Evolutionary conservation across 2,113 vertebrate genomes (phyloP), one percentile per base, ranked within the genome.

Genomic region (Scomber colias): DNA sequence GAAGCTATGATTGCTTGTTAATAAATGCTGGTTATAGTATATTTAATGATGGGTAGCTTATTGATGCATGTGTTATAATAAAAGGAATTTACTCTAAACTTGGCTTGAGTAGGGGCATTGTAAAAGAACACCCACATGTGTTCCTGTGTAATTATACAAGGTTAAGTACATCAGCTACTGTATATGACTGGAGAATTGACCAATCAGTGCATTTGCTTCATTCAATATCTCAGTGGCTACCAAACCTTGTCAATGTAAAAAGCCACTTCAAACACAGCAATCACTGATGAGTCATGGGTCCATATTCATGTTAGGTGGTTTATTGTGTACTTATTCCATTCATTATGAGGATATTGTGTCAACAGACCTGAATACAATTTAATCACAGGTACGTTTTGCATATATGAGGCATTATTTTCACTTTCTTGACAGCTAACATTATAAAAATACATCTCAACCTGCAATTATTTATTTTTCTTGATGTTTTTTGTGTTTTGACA

Each of bases 301-400:
- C 53, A 17, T 35, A 6, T 56, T 56, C 11, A 50, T 80, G 13
- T 67, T 77, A 56, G 21, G 6, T 9, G 16, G 19, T 62, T 30
- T 68, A 46, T 59, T 69, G 2, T 27, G 24, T 56, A 24, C 16
- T 19, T 60, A 16, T 71, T 71, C 24, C 31, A 71, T 15, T 77
- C 45, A 77, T 80, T 74, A 63, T 24, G 8, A 24, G 56, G 19
- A 2, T 9, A 77, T 61, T 8, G 16, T 54, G 44, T 84, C 5
- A 78, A 78, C 54, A 21, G 60, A 73, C 69, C n/a, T 75, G 40
- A 64, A 71, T 69, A 30, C 44, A 62, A 48, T 60, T 64, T 45
- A 56, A 46, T 35, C n/a, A 0, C 55, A 31, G 56, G 46, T 21
- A 31, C 24, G 46, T 70, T 82, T 76, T 30, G 3, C 31, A 55